These are phyloP conservation scores for Teinopalpus imperialis DNA, from an alignment of 2,888 invertebrate species.

Conservation along the genomic window DNA sequence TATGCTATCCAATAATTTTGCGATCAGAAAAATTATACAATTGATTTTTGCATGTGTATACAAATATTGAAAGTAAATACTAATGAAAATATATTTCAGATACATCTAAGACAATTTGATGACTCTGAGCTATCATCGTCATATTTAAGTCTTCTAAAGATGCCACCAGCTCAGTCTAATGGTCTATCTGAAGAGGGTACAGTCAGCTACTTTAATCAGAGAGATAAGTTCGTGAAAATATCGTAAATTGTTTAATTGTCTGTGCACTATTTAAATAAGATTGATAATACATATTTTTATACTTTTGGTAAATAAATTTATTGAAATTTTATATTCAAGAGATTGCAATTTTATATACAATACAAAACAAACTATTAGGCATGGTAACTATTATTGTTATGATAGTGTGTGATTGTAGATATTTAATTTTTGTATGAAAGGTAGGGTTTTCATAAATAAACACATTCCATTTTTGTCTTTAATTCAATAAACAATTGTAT, in stretches of 20 bases:
- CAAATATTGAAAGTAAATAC: no score
- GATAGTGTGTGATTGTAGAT: no score
- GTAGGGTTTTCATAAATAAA: constrained; percentile 10
- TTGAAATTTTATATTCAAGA: constrained; percentile 9
- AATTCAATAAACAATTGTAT: constrained; percentile 51
- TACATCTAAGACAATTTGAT: constrained; percentile 84
- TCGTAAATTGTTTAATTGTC: constrained; percentile 36
- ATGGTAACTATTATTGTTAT: no score
- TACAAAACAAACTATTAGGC: no score
- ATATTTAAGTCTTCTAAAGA: constrained; percentile 72
- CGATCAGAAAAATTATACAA: no score
- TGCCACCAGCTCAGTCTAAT: constrained; percentile 36
- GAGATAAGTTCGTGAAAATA: constrained; percentile 66
- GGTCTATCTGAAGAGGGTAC: constrained; percentile 58
- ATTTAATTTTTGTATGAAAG: constrained; percentile 20
- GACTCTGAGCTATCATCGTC: constrained; percentile 82
- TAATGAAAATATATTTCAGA: constrained; percentile 24
- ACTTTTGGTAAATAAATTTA: constrained; percentile 1
- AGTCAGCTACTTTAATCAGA: constrained; percentile 70
- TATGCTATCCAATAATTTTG: no score
- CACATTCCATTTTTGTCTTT: constrained; percentile 31
- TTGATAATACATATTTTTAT: constrained; percentile 6
- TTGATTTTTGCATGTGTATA: no score
- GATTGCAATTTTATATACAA: no score
- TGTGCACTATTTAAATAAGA: constrained; percentile 1